Percentiles rank a stretch among this genome's conserved stretches.
These are phyloP conservation scores for Trematomus bernacchii DNA, from an alignment of 2,797 vertebrate genomes.

Conservation along the genomic window DNA sequence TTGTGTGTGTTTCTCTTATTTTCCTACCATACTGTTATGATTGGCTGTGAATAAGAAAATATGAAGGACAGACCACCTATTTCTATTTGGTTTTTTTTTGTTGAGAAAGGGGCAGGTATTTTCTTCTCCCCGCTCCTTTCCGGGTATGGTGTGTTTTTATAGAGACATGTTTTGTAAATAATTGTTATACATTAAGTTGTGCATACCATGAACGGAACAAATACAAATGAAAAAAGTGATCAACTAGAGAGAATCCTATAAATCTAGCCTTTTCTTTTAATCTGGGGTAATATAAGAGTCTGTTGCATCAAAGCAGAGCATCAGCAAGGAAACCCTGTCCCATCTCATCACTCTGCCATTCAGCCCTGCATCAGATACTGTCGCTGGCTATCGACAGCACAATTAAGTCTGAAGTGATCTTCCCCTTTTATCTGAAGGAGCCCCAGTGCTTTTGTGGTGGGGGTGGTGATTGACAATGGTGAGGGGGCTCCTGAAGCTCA, in stretches of 20 bases:
- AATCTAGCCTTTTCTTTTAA: neutral
- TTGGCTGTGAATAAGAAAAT: too few relatives aligned
- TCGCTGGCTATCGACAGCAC: slow-evolving; percentile 14
- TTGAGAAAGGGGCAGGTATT: too few relatives aligned
- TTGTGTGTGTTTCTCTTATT: too few relatives aligned
- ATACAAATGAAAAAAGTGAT: too few relatives aligned
- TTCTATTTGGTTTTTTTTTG: too few relatives aligned
- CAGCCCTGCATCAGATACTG: slow-evolving; percentile 15
- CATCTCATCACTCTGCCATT: slow-evolving; percentile 12
- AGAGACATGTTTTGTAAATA: too few relatives aligned
- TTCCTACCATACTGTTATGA: too few relatives aligned
- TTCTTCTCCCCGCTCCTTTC: too few relatives aligned
- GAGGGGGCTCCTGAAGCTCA: slow-evolving; percentile 15
- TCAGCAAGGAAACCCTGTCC: neutral
- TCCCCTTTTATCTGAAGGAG: slow-evolving; percentile 36
- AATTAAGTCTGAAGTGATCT: slow-evolving; percentile 31
- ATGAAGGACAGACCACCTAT: too few relatives aligned
- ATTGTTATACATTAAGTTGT: too few relatives aligned
- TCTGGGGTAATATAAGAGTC: neutral
- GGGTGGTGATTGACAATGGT: slow-evolving; percentile 43
- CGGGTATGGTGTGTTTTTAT: too few relatives aligned
- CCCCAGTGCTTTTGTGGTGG: slow-evolving; percentile 33
- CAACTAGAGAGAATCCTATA: neutral
- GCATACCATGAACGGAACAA: too few relatives aligned
- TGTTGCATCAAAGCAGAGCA: neutral